Evolutionary conservation across 1,140 invertebrate species (phyloP).

Genomic region (Drosophila leontia): DNA sequence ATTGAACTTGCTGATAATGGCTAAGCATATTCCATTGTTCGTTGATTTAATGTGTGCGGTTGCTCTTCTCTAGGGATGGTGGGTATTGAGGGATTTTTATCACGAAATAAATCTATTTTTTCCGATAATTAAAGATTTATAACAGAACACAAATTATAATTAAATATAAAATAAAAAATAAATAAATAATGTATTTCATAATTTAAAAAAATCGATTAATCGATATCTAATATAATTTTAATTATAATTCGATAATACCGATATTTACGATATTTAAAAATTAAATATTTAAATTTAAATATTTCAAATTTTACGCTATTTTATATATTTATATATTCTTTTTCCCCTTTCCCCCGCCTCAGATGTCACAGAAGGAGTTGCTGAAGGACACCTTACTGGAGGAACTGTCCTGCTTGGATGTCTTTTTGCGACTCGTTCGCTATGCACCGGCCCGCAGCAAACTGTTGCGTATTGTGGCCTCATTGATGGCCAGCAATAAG

Average conservation of each 20-base stretch:
- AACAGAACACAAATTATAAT: too few species aligned
- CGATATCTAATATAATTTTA: too few species aligned
- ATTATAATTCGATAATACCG: not conserved
- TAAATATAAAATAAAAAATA: too few species aligned
- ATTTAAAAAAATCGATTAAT: too few species aligned
- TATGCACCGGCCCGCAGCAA: conserved; percentile 89
- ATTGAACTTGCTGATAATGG: conserved; percentile 59
- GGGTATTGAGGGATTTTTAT: not conserved
- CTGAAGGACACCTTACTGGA: conserved; percentile 87
- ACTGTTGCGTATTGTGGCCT: conserved; percentile 89
- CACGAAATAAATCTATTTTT: too few species aligned
- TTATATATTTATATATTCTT: not conserved
- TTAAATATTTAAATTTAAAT: not conserved
- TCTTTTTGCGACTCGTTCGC: conserved; percentile 90
- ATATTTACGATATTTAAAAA: not conserved
- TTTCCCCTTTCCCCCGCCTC: conserved; percentile 34
- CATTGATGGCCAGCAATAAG: conserved; percentile 81
- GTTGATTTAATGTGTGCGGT: conserved; percentile 15
- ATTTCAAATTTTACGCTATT: not conserved
- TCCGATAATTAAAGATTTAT: too few species aligned
- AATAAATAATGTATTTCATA: too few species aligned
- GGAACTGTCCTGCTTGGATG: conserved; percentile 90
- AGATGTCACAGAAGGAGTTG: conserved; percentile 88
- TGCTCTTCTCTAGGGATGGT: not conserved
- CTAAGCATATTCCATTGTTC: conserved; percentile 53